phyloP scores from a whole-genome alignment of 2,113 vertebrate species.

The Malurus melanocephalus region DNA sequence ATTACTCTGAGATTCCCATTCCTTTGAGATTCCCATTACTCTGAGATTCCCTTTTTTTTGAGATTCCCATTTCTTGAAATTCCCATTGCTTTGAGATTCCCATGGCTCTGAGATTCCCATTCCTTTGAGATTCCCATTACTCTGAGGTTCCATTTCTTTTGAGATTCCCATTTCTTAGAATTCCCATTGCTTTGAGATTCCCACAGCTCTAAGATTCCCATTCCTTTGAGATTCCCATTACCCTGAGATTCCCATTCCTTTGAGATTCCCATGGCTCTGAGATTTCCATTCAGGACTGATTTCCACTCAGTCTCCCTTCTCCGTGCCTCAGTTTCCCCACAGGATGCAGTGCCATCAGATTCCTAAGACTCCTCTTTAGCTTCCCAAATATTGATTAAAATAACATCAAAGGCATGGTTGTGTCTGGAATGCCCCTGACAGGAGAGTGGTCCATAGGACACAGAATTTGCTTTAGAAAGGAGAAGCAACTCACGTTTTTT shows the following conservation, averaged over 20 bases:
- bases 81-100: background rate
- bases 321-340: background rate
- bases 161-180: background rate
- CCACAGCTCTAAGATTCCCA: background rate
- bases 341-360: background rate
- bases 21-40: background rate
- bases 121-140: fast-evolving
- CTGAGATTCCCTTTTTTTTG: fast-evolving
- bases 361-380: fast-evolving
- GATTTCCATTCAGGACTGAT: background rate
- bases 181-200: background rate
- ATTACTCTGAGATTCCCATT: background rate
- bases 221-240: no score
- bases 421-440: background rate
- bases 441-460: background rate
- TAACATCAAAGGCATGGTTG: background rate
- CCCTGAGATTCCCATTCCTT: background rate
- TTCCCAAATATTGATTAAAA: background rate
- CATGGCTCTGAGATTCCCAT: background rate
- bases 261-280: background rate
- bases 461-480: background rate
- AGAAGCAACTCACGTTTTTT: background rate
- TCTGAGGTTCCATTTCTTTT: fast-evolving
- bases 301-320: no score
- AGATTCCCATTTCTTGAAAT: fast-evolving